Conservation (phyloP, 2,888 invertebrate species). For the Notodonta ziczac region DNA sequence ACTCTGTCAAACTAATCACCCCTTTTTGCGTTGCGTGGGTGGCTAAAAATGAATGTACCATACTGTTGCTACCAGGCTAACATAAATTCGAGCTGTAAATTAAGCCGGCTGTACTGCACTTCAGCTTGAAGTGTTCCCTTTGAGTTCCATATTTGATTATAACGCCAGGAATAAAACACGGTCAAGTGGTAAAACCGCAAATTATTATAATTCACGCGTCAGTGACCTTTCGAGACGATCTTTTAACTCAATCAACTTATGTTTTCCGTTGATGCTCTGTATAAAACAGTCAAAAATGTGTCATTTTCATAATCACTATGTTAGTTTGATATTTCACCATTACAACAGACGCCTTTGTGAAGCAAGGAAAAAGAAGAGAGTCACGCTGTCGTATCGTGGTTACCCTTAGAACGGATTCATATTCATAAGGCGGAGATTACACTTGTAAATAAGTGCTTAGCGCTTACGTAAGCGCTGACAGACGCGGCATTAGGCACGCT, state of each 20-base stretch:
- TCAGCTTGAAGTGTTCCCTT: background rate
- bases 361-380: too few species aligned
- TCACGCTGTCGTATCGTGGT: background rate
- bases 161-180: background rate
- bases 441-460: constrained; percentile 40
- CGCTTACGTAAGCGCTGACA: constrained; percentile 17
- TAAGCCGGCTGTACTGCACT: background rate
- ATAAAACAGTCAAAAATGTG: too few species aligned
- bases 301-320: too few species aligned
- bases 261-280: too few species aligned
- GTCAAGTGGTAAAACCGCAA: too few species aligned
- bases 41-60: background rate
- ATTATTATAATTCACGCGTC: background rate
- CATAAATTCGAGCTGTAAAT: background rate
- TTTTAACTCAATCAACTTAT: too few species aligned
- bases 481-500: constrained; percentile 17
- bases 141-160: constrained; percentile 1
- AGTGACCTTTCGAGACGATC: too few species aligned
- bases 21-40: background rate
- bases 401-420: constrained; percentile 20
- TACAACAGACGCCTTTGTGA: too few species aligned
- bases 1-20: background rate
- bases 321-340: too few species aligned
- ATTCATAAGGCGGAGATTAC: constrained; percentile 37
- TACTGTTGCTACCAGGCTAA: constrained; percentile 1